Percentiles rank a stretch among this genome's conserved stretches.
Conservation (phyloP, 2,113 vertebrate species). For the Dromiciops gliroides region DNA sequence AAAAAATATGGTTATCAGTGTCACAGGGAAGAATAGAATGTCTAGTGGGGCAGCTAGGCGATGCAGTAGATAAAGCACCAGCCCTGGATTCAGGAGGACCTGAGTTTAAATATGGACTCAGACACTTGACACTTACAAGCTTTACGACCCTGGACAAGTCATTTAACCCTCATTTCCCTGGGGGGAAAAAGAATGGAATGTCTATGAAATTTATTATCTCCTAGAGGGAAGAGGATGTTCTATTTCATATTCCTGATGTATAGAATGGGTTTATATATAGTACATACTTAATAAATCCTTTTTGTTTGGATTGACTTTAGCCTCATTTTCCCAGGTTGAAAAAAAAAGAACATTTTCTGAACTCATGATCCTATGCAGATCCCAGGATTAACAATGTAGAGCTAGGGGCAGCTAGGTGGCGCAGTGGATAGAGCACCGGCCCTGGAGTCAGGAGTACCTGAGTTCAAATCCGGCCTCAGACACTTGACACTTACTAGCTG, state of each 20-base stretch:
- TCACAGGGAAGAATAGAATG: background rate
- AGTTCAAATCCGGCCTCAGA: too few species aligned
- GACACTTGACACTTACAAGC: too few species aligned
- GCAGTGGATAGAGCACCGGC: too few species aligned
- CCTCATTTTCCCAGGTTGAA: background rate
- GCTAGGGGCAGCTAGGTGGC: too few species aligned
- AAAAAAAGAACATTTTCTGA: background rate
- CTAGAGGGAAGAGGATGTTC: background rate
- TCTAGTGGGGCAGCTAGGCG: too few species aligned
- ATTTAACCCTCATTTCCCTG: too few species aligned
- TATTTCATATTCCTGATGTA: background rate
- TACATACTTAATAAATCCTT: background rate
- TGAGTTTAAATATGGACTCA: too few species aligned
- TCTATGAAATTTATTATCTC: background rate
- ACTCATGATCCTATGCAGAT: background rate
- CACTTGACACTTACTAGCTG: too few species aligned
- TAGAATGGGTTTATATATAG: background rate
- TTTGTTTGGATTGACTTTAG: background rate
- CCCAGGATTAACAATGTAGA: background rate
- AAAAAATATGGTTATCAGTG: background rate
- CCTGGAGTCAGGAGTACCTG: too few species aligned
- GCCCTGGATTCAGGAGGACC: too few species aligned
- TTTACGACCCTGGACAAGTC: too few species aligned
- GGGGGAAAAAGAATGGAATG: background rate
- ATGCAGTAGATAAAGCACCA: too few species aligned